Base-by-base conservation (phyloP, 2,888 invertebrate genomes). In the Pecten maximus region DNA sequence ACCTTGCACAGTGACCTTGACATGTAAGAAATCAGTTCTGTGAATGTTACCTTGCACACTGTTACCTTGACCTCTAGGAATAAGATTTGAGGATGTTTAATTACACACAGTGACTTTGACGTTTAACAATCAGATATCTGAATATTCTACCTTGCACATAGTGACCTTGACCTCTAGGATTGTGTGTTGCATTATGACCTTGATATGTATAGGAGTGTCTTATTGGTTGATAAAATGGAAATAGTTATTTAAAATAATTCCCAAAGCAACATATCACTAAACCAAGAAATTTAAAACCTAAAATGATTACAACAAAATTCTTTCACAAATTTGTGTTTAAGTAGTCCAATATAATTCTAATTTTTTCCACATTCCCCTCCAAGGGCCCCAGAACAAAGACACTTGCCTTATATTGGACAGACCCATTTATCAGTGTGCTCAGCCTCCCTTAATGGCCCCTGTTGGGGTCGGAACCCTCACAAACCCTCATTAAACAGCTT, bases 401-500 rank as follows among this genome's bases (percentile, higher is more conserved):
- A 74, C 74, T 74, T 74, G 74, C 74, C 74, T 74, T 35, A 74
- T 74, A 74, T 74, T 74, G 35, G 74, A 74, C 74, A 74, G 74
- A 74, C 74, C 2, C 35, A 74, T 74, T 74, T 74, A 74, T 19
- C 74, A 35, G 74, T 74, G 35, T 74, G 74, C 35, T 10, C 74
- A 74, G 74, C 74, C 74, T 74, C 74, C 74, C 74, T 74, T 74
- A 74, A 74, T 74, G 35, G 74, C 28, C 74, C 74, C 74, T 74
- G 74, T 74, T 74, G 35, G 35, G 74, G 74, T 74, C 74, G 74
- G 74, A 74, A 74, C 74, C 74, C 74, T 74, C 35, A 74, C 74
- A 74, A 74, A 74, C 74, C 74, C 74, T 74, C 74, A 12, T 74
- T 74, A 74, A 74, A 74, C 74, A 74, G 74, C 74, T 74, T 74